phyloP scores from a whole-genome alignment of 2,888 invertebrate species.

The Priocnemis perturbator region DNA sequence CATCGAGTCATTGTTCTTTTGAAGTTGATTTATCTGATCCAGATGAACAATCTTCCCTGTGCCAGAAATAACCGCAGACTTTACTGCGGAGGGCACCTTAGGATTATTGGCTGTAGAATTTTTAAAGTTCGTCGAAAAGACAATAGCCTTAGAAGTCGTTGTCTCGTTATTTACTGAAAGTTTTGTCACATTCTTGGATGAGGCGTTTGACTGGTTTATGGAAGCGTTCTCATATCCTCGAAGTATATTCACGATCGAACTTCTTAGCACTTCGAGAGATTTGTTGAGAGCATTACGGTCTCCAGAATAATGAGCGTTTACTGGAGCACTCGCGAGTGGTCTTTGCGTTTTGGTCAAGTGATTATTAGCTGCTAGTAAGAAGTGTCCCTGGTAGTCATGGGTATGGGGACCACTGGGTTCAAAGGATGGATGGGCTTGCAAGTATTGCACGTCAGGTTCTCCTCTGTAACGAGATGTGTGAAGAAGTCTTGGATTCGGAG shows the following conservation, averaged over 20 bases:
- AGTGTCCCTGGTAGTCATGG: no score
- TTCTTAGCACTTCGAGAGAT: slow-evolving; percentile 25
- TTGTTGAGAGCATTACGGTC: slow-evolving; percentile 17
- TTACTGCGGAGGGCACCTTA: slow-evolving; percentile 6
- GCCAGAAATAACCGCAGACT: slow-evolving; percentile 27
- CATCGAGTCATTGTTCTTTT: no score
- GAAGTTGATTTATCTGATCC: no score
- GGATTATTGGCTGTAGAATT: neutral
- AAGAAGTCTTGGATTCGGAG: slow-evolving; percentile 77
- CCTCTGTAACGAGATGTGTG: slow-evolving; percentile 43
- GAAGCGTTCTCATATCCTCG: slow-evolving; percentile 15
- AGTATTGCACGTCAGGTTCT: slow-evolving; percentile 52
- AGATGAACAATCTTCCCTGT: slow-evolving; percentile 14
- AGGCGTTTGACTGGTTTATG: no score
- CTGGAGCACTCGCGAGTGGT: no score
- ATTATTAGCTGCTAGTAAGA: no score
- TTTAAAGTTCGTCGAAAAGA: neutral
- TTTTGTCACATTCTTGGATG: no score
- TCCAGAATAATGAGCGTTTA: no score
- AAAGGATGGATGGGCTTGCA: slow-evolving; percentile 19
- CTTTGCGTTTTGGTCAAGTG: no score
- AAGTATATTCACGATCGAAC: slow-evolving; percentile 25
- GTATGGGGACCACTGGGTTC: neutral
- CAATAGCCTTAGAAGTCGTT: no score
- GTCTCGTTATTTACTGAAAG: no score